Evolutionary conservation across 2,113 vertebrate genomes (phyloP).

Genomic region (Hypanus sabinus): DNA sequence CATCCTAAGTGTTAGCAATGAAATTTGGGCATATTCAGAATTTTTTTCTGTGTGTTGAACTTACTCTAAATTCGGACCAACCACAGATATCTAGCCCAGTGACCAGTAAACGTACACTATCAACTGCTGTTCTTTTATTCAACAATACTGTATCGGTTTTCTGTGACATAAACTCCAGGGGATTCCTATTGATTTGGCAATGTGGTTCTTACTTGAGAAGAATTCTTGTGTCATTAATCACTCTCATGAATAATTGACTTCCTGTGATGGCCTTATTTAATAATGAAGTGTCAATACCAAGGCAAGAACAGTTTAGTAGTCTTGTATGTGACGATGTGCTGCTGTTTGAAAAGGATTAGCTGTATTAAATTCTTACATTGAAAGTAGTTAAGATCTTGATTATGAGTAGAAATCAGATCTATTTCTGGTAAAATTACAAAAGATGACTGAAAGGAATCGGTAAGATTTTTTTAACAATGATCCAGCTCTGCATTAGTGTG

Average conservation of each 20-base stretch:
- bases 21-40: background rate
- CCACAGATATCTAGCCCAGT: background rate
- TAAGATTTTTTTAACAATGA: background rate
- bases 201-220: background rate
- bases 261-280: background rate
- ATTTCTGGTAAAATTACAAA: background rate
- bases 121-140: background rate
- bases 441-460: background rate
- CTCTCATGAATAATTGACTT: background rate
- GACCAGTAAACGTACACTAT: background rate
- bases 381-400: background rate
- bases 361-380: background rate
- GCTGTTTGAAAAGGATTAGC: background rate
- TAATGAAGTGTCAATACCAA: background rate
- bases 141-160: background rate
- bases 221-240: constrained; percentile 16
- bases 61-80: background rate
- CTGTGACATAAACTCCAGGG: background rate
- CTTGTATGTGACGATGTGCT: background rate
- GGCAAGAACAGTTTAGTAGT: background rate
- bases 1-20: background rate
- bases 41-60: background rate
- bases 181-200: constrained; percentile 13
- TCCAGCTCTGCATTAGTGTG: background rate
- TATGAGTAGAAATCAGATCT: background rate